Percentiles rank a stretch among this genome's conserved stretches.
phyloP scores from a whole-genome alignment of 2,113 vertebrate species.

The Nipponia nippon region DNA sequence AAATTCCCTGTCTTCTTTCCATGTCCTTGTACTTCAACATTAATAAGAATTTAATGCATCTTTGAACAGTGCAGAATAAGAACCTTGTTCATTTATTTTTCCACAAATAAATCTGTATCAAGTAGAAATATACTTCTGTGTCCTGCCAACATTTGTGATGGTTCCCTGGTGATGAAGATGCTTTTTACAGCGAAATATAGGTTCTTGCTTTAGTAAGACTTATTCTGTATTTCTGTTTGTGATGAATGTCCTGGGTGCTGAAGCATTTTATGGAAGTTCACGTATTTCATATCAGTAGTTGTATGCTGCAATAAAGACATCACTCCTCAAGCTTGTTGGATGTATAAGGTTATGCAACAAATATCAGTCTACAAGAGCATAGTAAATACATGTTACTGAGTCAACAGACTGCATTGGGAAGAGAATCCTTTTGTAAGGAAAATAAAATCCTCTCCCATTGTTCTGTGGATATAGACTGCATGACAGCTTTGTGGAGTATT shows the following conservation, averaged over 20 bases:
- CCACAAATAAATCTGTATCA: background rate
- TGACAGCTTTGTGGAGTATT: background rate
- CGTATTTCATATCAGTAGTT: background rate
- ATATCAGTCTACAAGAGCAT: background rate
- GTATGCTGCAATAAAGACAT: background rate
- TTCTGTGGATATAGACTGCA: background rate
- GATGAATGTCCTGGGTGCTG: background rate
- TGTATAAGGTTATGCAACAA: background rate
- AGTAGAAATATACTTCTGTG: background rate
- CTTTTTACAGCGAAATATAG: background rate
- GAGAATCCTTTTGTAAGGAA: background rate
- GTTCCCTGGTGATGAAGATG: background rate
- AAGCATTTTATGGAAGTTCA: background rate
- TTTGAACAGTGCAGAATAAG: background rate
- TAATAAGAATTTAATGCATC: background rate
- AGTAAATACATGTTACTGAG: background rate
- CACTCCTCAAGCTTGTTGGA: background rate
- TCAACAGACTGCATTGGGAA: background rate
- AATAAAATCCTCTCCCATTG: background rate
- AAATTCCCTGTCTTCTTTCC: background rate
- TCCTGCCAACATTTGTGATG: background rate
- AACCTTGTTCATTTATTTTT: background rate
- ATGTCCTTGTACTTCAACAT: background rate
- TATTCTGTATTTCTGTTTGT: background rate
- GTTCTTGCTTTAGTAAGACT: background rate